Evolutionary conservation across 1,140 invertebrate species (phyloP).

Genomic region (Theocolax elegans): DNA sequence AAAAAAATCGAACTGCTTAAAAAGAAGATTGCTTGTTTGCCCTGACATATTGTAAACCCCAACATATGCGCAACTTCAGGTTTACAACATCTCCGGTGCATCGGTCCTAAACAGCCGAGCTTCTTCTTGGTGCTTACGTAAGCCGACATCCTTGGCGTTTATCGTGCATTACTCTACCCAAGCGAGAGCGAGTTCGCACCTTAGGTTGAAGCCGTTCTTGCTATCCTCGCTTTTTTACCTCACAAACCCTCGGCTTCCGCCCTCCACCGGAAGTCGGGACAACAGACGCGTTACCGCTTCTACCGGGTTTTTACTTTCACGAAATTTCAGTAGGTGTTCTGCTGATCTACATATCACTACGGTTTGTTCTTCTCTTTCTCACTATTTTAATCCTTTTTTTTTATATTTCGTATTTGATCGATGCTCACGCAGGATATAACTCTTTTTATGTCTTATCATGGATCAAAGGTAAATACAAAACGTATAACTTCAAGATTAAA

Average conservation of each 20-base stretch:
- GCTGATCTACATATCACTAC: constrained; percentile 11
- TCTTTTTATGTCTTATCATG: too few relatives aligned
- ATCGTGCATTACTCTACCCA: neutral
- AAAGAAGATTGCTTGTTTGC: too few relatives aligned
- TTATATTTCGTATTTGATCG: too few relatives aligned
- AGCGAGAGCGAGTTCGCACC: neutral
- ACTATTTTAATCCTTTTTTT: too few relatives aligned
- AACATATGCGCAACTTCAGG: too few relatives aligned
- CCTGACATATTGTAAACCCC: too few relatives aligned
- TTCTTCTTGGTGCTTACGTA: constrained; percentile 9
- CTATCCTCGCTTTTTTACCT: constrained; percentile 7
- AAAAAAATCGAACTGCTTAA: too few relatives aligned
- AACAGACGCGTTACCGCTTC: neutral
- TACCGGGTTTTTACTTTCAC: constrained; percentile 10
- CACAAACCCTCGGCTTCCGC: neutral
- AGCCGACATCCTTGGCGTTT: constrained; percentile 17
- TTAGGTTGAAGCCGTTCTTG: neutral
- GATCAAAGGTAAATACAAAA: too few relatives aligned
- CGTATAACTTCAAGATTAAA: too few relatives aligned
- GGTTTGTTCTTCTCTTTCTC: neutral
- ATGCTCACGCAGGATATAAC: too few relatives aligned
- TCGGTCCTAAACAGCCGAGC: too few relatives aligned
- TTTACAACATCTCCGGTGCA: too few relatives aligned
- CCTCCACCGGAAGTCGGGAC: constrained; percentile 5
- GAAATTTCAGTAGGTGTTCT: neutral